Base-by-base conservation (phyloP, 2,888 invertebrate genomes). In the Sarcophaga rosellei region DNA sequence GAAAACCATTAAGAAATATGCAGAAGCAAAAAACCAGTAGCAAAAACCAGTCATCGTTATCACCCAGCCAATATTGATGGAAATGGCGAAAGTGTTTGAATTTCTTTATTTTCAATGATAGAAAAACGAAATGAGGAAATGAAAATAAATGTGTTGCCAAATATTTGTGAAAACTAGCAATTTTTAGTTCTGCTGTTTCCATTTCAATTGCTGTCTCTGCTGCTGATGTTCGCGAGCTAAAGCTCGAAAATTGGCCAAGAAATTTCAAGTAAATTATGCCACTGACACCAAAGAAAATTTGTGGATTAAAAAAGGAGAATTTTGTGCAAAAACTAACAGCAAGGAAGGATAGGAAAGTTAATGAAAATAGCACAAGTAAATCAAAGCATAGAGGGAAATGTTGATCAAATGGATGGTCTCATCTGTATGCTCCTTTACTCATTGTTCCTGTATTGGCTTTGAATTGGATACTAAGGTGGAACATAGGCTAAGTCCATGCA, bases 131-230 rank as follows among this genome's bases (percentile, higher is more conserved):
- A 23, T 45, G 35, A 35, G 25, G n/a, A 57, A 73, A 57, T 61
- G 47, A 76, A 86, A 82, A 80, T 75, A 70, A 73, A 81, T 75
- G 72, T 76, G 66, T 35, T 86, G 79, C 74, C 81, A 86, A 86
- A 74, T 78, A 44, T 62, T 62, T 74, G 61, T 25, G 3, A 57
- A 72, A 79, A 45, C 15, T 1, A 47, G 20, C 17, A 53, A 2
- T 2, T 73, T 74, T 78, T 21, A 44, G 20, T 72, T 62, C 45
- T 73, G 11, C 15, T 61, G 3, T 20, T 69, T 63, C 8, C 47
- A 20, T 59, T 65, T 69, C 69, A 63, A 79, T 59, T 23, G 23
- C 68, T 47, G 53, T 17, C 15, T 20, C 68, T 79, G 70, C 35
- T 35, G 8, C 8, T 10, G 35, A 35, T 35, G 35, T 2, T 35